Evolutionary conservation across 2,797 vertebrate species (phyloP), one percentile per base, ranked within the genome.

Genomic region (Pteronotus mesoamericanus): DNA sequence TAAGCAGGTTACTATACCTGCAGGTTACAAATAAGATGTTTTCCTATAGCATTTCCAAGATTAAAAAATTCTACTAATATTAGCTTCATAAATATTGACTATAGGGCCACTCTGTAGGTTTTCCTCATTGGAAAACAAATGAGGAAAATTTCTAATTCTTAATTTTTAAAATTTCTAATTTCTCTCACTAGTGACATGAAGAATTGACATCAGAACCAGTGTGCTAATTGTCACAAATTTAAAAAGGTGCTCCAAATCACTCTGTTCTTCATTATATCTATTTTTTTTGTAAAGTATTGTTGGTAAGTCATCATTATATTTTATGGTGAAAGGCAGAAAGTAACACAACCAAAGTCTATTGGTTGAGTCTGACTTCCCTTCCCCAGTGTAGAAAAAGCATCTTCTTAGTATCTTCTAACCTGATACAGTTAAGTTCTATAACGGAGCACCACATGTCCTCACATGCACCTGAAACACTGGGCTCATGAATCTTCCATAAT

Each of bases 401-500:
- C 39, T 44, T 34, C 39, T 24, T 9, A 46, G 44, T 5, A 1
- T 19, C 8, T n/a, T 61, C 15, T 57, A 9, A 29, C 10, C 10
- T 5, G 9, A 29, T 7, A 6, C 22, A 1, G 5, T n/a, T 34
- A 77, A 68, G 29, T n/a, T n/a, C 72, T 55, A n/a, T 3, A 19
- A 1, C 1, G 3, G 32, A 83, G 34, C 21, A n/a, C 2, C 1
- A 0, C 2, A 1, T 46, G 57, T 66, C 32, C 86, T 12, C 26
- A n/a, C 29, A 2, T 1, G 4, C 1, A 9, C 72, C 19, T 21
- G 19, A 71, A 68, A 2, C 32, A 3, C 32, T 3, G 18, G 26
- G 32, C 53, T 72, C 12, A 5, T 0, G 9, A 22, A 11, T 12
- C 9, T 0, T 3, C 55, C 59, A 21, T 37, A 5, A 0, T 18